Evolutionary conservation across 1,140 invertebrate species (phyloP), one percentile per base, ranked within the genome.

Genomic region (Monochamus saltuarius): DNA sequence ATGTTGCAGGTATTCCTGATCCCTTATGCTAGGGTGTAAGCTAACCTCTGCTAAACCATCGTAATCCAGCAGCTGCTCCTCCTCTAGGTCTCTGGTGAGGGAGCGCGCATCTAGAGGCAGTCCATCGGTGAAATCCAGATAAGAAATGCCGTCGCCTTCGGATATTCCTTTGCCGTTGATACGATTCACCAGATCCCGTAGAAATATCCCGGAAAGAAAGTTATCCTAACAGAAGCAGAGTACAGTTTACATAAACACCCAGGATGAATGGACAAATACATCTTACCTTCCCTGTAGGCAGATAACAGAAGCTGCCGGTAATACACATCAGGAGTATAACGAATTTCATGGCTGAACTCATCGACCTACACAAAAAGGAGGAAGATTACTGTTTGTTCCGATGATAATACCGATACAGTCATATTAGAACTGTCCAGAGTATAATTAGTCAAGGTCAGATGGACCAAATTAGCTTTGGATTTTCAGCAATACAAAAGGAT

Each of bases 1-100:
- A 72, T 97, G 93, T 68, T 92, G 87, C 55, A 96, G 68, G 71
- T 92, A 95, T 71, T 98, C 95, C 64, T 94, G 89, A 75, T 97
- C 94, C 10, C 94, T 80, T 38, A 94, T 80, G 62, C 89, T 88
- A 1, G 89, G 87, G 76, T 85, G 85, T 0, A 85, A 83, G 68
- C 86, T 87, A 19, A 77, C 65, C 11, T 83, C 83, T 36, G 61
- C 60, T 54, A 82, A 79, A 36, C 79, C 45, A 37, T 73, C 71
- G 57, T 73, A 73, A 40, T 73, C 71, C 49, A 72, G 69, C 42
- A 69, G 36, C 35, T 62, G 69, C 51, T 71, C 71, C 13, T 66
- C 69, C 43, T 71, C 69, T 51, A 71, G 37, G 11, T 62, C 63
- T 34, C 68, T 59, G 22, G 38, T 50, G 19, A 69, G 45, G n/a